Percentiles rank a stretch among this genome's conserved stretches.
Evolutionary conservation across 2,888 invertebrate species (phyloP).

Genomic region (Platerodrilus igneus): DNA sequence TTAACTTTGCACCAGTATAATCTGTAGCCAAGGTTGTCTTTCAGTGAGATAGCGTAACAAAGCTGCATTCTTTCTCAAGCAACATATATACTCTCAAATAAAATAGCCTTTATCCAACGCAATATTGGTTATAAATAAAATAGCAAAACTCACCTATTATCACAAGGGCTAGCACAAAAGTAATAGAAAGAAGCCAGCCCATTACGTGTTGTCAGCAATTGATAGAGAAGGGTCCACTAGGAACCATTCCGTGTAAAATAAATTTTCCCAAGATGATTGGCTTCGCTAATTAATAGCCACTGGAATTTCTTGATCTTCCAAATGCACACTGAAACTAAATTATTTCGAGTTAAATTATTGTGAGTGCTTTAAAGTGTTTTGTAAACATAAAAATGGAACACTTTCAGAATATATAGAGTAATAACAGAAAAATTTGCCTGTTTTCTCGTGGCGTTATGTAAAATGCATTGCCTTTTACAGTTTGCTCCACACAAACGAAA

Average conservation of each 20-base stretch:
- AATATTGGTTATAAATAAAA: too few relatives aligned
- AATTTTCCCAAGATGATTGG: conserved; percentile 12
- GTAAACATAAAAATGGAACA: too few relatives aligned
- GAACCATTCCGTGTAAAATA: conserved; percentile 23
- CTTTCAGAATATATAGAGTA: too few relatives aligned
- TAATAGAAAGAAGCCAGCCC: conserved; percentile 50
- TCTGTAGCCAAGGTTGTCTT: too few relatives aligned
- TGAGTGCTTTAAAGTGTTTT: too few relatives aligned
- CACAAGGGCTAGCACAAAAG: conserved; percentile 48
- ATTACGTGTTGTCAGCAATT: conserved; percentile 49
- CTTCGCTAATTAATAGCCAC: conserved; percentile 10
- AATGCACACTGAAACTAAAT: too few relatives aligned
- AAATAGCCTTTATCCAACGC: too few relatives aligned
- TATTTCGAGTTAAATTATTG: too few relatives aligned
- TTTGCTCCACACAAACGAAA: conserved; percentile 1
- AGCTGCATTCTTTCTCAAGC: too few relatives aligned
- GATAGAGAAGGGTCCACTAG: conserved; percentile 16
- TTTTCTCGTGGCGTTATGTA: conserved; percentile 1
- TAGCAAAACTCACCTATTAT: conserved; percentile 44
- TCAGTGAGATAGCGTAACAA: too few relatives aligned
- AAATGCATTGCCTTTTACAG: conserved; percentile 4
- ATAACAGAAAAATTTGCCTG: neutral
- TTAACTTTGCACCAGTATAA: too few relatives aligned
- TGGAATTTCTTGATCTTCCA: neutral
- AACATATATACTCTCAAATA: too few relatives aligned